phyloP scores from a whole-genome alignment of 2,113 vertebrate genomes.

The Todiramphus saurophagus region DNA sequence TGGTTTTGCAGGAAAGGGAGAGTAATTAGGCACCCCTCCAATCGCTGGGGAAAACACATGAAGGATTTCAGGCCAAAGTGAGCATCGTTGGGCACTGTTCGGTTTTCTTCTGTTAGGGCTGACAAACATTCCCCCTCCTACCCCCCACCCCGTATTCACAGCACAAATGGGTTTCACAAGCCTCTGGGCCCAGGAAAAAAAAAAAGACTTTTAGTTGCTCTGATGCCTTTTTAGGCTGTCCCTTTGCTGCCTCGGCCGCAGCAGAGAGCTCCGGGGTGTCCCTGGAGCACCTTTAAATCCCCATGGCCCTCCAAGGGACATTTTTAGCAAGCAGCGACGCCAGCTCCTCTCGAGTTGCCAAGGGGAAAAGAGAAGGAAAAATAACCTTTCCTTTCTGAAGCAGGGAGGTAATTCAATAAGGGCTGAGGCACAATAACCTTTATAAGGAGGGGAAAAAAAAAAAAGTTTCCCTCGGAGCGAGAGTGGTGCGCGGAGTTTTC shows the following conservation, averaged over 20 bases:
- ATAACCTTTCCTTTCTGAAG: not conserved
- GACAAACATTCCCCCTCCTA: not conserved
- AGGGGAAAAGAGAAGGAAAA: not conserved
- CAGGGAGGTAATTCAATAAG: not conserved
- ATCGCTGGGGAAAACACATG: not conserved
- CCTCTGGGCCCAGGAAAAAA: not conserved
- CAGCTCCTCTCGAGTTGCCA: not conserved
- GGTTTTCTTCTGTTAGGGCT: not conserved
- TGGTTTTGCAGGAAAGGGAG: not conserved
- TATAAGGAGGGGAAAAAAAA: not conserved
- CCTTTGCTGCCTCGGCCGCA: not conserved
- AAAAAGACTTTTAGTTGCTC: not conserved
- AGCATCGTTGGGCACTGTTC: not conserved
- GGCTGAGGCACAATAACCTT: conserved; percentile 8
- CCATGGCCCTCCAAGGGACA: not conserved
- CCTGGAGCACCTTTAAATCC: not conserved
- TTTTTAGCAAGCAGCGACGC: not conserved
- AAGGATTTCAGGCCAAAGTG: not conserved
- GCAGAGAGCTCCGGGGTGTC: not conserved
- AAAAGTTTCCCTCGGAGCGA: conserved; percentile 38
- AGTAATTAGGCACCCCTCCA: not conserved
- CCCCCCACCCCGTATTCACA: not conserved
- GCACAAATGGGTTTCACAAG: not conserved
- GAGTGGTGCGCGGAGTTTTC: not conserved
- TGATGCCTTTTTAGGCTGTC: not conserved